phyloP scores from a whole-genome alignment of 2,888 invertebrate genomes.

The Acholoe squamosa region DNA sequence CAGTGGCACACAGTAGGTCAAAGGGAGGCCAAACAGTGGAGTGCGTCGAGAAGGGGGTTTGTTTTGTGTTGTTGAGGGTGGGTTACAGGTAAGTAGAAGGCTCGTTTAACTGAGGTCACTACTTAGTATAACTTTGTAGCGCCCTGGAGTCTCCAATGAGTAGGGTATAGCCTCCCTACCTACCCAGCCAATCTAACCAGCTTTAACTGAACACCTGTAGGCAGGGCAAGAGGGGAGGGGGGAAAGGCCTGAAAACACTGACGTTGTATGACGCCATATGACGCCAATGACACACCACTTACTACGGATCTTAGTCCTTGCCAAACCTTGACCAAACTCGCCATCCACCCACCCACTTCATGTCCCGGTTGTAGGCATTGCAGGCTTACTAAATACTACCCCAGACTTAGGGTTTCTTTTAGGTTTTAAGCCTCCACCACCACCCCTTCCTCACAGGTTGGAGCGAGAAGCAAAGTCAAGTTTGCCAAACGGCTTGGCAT shows the following conservation, averaged over 20 bases:
- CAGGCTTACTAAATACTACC: too few species aligned
- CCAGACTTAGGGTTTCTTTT: too few species aligned
- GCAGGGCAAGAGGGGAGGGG: not conserved
- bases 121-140: too few species aligned
- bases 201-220: not conserved
- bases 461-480: conserved; percentile 42
- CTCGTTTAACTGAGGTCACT: too few species aligned
- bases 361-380: not conserved
- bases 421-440: not conserved
- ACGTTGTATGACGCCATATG: conserved; percentile 9
- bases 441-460: not conserved
- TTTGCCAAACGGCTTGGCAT: conserved; percentile 58
- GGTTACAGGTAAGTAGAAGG: too few species aligned
- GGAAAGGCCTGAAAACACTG: not conserved
- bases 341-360: not conserved
- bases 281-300: not conserved
- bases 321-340: conserved; percentile 17
- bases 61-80: too few species aligned
- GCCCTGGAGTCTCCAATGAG: too few species aligned
- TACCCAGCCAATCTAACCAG: too few species aligned
- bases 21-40: too few species aligned
- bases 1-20: too few species aligned
- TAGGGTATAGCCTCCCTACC: too few species aligned
- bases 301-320: not conserved
- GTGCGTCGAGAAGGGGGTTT: too few species aligned